These are phyloP conservation scores for Nomada fucata DNA, from an alignment of 2,888 invertebrate species.

Conservation along the genomic window DNA sequence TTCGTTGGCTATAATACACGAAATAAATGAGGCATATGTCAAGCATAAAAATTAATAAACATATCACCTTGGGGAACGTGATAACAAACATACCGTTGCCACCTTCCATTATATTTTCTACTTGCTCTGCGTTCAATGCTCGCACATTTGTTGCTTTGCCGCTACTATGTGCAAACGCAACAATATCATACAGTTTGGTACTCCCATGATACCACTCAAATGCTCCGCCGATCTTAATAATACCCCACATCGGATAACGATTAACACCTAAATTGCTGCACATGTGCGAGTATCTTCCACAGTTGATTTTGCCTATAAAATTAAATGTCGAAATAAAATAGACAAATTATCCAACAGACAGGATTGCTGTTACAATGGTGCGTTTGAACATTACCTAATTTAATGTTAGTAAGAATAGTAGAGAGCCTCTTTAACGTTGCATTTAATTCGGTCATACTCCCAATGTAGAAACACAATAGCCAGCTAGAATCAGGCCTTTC, in stretches of 20 bases:
- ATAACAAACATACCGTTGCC: conserved; percentile 62
- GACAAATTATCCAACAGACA: neutral
- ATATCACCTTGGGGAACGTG: neutral
- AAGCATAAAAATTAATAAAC: neutral
- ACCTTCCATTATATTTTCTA: conserved; percentile 85
- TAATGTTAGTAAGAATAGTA: conserved; percentile 85
- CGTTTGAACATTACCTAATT: conserved; percentile 83
- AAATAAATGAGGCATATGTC: too few species aligned
- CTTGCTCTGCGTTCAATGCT: conserved; percentile 87
- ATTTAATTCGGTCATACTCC: conserved; percentile 85
- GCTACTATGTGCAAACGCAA: conserved; percentile 88
- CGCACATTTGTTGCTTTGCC: conserved; percentile 86
- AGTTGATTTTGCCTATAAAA: conserved; percentile 87
- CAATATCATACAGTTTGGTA: conserved; percentile 86
- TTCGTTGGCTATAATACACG: conserved; percentile 64
- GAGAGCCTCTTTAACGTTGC: conserved; percentile 88
- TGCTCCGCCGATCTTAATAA: conserved; percentile 90
- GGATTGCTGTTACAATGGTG: neutral
- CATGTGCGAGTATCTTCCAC: conserved; percentile 86
- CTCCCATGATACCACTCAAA: conserved; percentile 90
- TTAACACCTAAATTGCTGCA: conserved; percentile 87
- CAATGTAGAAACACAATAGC: conserved; percentile 86
- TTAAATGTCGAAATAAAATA: neutral
- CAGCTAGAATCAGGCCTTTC: conserved; percentile 82
- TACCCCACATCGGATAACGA: conserved; percentile 89